Evolutionary conservation across 2,113 vertebrate genomes (phyloP).

Genomic region (Diadophis punctatus): DNA sequence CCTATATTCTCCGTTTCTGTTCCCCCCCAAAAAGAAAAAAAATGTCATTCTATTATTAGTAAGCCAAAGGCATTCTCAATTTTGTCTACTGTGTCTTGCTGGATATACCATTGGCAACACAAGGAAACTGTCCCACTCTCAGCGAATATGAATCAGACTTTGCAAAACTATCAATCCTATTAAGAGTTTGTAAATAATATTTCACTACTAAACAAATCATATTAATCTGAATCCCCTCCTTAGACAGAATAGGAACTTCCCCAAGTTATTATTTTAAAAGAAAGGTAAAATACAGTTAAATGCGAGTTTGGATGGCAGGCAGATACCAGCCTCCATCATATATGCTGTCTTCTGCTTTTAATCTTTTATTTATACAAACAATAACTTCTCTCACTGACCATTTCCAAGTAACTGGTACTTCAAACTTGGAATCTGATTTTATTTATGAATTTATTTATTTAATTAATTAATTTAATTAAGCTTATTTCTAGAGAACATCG

Average conservation of each 20-base stretch:
- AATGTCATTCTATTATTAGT: constrained; percentile 35
- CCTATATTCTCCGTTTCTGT: constrained; percentile 85
- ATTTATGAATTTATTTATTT: not conserved
- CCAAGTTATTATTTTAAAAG: not conserved
- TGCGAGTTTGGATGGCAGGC: not conserved
- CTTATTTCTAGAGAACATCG: not conserved
- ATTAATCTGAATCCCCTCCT: not conserved
- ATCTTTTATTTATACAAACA: not conserved
- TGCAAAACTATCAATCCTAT: not conserved
- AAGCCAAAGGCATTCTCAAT: constrained; percentile 18
- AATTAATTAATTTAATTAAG: not conserved
- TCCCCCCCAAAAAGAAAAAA: constrained; percentile 42
- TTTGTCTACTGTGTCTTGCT: constrained; percentile 19
- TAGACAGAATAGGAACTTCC: not conserved
- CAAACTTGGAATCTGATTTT: not conserved
- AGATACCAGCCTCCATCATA: not conserved
- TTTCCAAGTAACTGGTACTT: not conserved
- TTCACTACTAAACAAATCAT: not conserved
- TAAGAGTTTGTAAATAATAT: not conserved
- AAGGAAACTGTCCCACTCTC: not conserved
- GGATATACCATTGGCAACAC: constrained; percentile 11
- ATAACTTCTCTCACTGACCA: not conserved
- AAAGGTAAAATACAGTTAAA: not conserved
- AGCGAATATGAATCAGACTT: not conserved
- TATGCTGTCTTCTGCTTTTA: not conserved